Base-by-base conservation (phyloP, 2,797 vertebrate species). In the Buphagus erythrorhynchus region DNA sequence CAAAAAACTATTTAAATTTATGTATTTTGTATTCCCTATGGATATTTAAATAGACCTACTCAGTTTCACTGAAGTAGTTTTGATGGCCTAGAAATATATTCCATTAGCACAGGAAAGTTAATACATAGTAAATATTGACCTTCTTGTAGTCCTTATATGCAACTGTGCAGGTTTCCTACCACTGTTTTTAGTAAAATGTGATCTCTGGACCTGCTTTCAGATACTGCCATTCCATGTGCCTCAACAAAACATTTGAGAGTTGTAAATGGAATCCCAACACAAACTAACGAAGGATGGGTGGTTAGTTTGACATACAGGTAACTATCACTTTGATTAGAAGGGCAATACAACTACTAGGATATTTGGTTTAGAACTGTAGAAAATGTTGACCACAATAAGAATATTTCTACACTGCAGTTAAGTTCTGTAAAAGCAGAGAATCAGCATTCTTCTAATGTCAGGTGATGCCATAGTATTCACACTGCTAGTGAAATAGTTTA, bases 201-300 rank as follows among this genome's bases (percentile, higher is more conserved):
- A 71, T 93, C 59, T 97, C 75, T 97, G 95, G 68, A 93, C 77
- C 84, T 97, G 80, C 95, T 98, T 98, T 95, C 96, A 98, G 98
- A 97, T 97, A 86, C 97, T 89, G 96, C 94, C 62, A 98, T 98
- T 97, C 97, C 98, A 74, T 98, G 98, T 66, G 97, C 98, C 78
- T 98, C 98, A 93, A 98, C 98, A 71, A 98, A 98, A 93, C 98
- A 98, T 35, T 80, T 98, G 79, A 98, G 99, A 97, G 99, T 99
- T 77, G 99, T 99, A 71, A 99, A 99, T 91, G 99, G 99, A 82
- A 98, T 98, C 97, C 99, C 98, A 73, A 97, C 99, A 67, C 98
- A 97, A 94, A 99, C 99, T 93, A 98, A 98, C 31, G 98, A 99
- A 51, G 99, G 99, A 97, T 99, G 99, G 99, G 99, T 99, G 99